Conservation (phyloP, 1,140 invertebrate species). For the Orussus abietinus region DNA sequence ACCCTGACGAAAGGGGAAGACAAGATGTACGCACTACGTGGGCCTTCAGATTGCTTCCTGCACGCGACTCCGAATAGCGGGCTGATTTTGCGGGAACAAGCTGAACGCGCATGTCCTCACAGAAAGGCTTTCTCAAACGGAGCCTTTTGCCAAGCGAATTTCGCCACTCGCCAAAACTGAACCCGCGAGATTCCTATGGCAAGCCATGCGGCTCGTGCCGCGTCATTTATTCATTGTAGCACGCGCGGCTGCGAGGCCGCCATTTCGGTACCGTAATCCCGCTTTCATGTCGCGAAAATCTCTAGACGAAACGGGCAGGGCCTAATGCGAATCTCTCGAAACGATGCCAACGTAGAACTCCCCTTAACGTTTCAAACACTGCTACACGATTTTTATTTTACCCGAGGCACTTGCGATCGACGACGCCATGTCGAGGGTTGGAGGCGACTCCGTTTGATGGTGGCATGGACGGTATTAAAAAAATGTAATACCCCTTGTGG, state of each 20-base stretch:
- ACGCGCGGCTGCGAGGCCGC: conserved; percentile 52
- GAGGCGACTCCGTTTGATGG: too few species aligned
- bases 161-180: conserved; percentile 31
- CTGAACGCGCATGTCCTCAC: conserved; percentile 54
- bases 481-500: too few species aligned
- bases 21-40: conserved; percentile 42
- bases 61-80: neutral
- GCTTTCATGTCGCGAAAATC: too few species aligned
- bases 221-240: conserved; percentile 55
- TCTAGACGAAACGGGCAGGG: too few species aligned
- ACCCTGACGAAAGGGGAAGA: conserved; percentile 34
- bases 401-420: too few species aligned
- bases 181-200: conserved; percentile 49
- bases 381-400: too few species aligned
- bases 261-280: too few species aligned
- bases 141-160: conserved; percentile 52
- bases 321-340: too few species aligned
- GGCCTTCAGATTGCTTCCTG: conserved; percentile 43
- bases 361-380: too few species aligned
- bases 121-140: conserved; percentile 48
- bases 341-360: too few species aligned
- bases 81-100: conserved; percentile 26
- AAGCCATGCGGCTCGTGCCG: conserved; percentile 55
- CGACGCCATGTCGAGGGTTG: too few species aligned
- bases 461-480: too few species aligned